These are phyloP conservation scores for Biston stratarius DNA, from an alignment of 2,888 invertebrate species.

Conservation along the genomic window DNA sequence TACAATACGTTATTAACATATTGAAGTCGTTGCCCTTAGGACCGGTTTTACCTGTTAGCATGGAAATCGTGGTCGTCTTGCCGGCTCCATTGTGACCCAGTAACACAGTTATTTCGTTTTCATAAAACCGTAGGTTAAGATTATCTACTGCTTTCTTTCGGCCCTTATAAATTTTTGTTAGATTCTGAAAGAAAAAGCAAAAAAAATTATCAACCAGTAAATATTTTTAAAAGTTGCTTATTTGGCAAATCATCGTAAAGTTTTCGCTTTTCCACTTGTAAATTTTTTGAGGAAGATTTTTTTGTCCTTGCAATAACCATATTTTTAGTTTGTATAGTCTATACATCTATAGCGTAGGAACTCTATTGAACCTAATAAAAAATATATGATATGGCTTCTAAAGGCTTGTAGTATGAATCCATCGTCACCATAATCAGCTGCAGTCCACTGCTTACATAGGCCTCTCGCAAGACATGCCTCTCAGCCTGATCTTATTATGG, in stretches of 20 bases:
- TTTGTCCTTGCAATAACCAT: no score
- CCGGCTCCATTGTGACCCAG: slow-evolving; percentile 93
- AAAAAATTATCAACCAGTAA: neutral
- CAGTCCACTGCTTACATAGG: no score
- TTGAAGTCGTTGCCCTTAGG: slow-evolving; percentile 8
- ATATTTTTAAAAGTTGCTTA: neutral
- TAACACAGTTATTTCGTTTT: slow-evolving; percentile 94
- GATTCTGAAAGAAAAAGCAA: slow-evolving; percentile 79
- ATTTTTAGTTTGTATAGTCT: no score
- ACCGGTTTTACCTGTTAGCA: slow-evolving; percentile 90
- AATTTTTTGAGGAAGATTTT: neutral
- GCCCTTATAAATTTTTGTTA: slow-evolving; percentile 88
- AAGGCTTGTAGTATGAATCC: no score
- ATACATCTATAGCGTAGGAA: no score
- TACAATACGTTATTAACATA: neutral
- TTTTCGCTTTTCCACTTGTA: no score
- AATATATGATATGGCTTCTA: no score
- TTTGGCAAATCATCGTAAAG: no score
- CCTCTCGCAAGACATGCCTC: no score
- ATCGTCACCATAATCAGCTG: no score
- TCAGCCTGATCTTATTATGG: no score
- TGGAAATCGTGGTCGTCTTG: slow-evolving; percentile 97
- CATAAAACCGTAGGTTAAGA: slow-evolving; percentile 93
- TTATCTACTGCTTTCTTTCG: slow-evolving; percentile 88
- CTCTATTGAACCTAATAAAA: no score